Base-by-base conservation (phyloP, 2,113 vertebrate species). In the Scopus umbretta region DNA sequence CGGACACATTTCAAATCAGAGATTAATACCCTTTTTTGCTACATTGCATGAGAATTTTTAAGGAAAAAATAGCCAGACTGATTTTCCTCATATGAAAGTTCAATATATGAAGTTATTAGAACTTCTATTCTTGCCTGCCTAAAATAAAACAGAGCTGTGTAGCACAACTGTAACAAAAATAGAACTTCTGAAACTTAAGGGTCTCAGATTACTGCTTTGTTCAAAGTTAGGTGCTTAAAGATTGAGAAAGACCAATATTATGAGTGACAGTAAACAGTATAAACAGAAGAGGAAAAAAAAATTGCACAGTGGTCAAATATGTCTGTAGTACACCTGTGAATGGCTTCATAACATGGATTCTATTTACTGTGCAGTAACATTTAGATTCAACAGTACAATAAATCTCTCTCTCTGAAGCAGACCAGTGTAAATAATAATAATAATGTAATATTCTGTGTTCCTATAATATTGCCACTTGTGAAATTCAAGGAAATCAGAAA, bases 371-470 rank as follows among this genome's bases (percentile, higher is more conserved):
- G 43, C 38, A 67, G 63, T 17, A 58, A 95, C 34, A 76, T 62
- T 90, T 49, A 86, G 42, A 42, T 75, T 87, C 73, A 96, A 74
- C 43, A 47, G 29, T 32, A 79, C 55, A 86, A 90, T 79, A 96
- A 91, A 96, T n/a, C n/a, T 73, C 52, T 70, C 42, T 66, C 82
- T 95, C 90, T 96, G 86, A 96, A 94, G 93, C 49, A 95, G 86
- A 91, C 75, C 91, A 42, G 10, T 65, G 12, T 9, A 40, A 40
- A 59, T 25, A 42, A 43, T 26, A 47, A 27, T 10, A 42, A 42
- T 42, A 12, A 42, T 45, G 32, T n/a, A 11, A 12, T 23, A 38
- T 50, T 61, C 58, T 71, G 38, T 36, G 40, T 12, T 42, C 40
- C 40, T 42, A 12, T 17, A 78, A 26, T 18, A 78, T 9, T n/a